Evolutionary conservation across 2,797 vertebrate species (phyloP), one percentile per base, ranked within the genome.

Genomic region (Dipus sagitta): DNA sequence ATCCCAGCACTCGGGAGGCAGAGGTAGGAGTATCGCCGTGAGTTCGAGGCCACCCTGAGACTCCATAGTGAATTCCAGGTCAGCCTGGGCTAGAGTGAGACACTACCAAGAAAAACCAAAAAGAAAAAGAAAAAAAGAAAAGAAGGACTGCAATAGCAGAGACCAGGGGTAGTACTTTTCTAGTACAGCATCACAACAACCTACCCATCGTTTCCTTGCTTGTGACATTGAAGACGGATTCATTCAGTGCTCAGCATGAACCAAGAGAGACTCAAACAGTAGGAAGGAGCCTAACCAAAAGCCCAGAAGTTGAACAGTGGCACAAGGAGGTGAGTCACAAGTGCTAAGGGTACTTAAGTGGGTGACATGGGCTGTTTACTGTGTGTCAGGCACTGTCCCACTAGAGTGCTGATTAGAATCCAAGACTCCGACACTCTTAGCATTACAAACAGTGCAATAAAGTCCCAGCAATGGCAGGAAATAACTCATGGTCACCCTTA

Each of bases 351-450:
- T 47, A 11, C n/a, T 58, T 54, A 52, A 76, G 68, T 26, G 21
- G 64, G 13, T 60, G 30, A 18, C 52, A 42, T 21, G 54, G 18
- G 32, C 30, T 67, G 21, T 17, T 24, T 20, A 28, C 74, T 18
- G 4, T 89, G n/a, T 95, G 76, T 62, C 18, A 85, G 84, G 65
- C 30, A 86, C n/a, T 71, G 47, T 88, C 58, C 70, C 30, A 9
- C 26, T 65, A 91, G 21, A 47, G 42, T 32, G 70, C 15, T 23
- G 3, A 70, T 78, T 88, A 42, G 21, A 52, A 91, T 74, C 26
- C 68, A 85, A 80, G 54, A 74, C 47, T 13, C 47, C 32, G 32
- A 65, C 58, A 68, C 24, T 15, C 14, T 86, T 32, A 70, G 11
- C 62, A n/a, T 82, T 65, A 21, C 62, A 71, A 83, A 77, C 30